Conservation (phyloP, 2,888 invertebrate genomes). For the Drosophila hamatofila region DNA sequence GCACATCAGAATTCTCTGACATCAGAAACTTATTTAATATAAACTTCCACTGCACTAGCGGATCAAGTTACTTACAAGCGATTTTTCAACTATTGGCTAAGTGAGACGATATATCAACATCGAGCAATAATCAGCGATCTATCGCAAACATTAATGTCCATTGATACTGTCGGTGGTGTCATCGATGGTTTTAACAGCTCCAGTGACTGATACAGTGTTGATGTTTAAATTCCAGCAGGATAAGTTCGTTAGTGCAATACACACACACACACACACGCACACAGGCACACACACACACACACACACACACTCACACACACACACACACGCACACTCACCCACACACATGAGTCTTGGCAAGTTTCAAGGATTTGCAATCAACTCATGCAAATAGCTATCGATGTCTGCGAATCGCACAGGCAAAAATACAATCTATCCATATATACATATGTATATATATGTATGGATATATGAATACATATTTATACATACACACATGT, state of each 20-base stretch:
- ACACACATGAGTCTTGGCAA: constrained; percentile 40
- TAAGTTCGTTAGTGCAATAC: constrained; percentile 55
- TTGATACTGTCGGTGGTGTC: too few relatives aligned
- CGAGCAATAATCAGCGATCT: too few relatives aligned
- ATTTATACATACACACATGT: background rate
- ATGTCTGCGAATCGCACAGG: constrained; percentile 35
- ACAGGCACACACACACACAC: constrained; percentile 21
- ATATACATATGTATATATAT: background rate
- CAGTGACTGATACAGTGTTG: constrained; percentile 8
- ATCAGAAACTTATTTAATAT: too few relatives aligned
- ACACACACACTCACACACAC: constrained; percentile 21
- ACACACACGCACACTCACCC: constrained; percentile 3
- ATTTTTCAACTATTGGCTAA: too few relatives aligned
- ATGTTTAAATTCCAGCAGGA: constrained; percentile 56
- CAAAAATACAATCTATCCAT: background rate
- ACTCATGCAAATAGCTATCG: constrained; percentile 74
- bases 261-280: constrained; percentile 19
- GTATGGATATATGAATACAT: background rate
- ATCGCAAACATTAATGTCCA: too few relatives aligned
- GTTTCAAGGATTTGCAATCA: constrained; percentile 73
- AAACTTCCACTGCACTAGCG: too few relatives aligned
- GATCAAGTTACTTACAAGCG: too few relatives aligned
- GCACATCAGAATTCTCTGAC: too few relatives aligned
- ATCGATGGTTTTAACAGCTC: too few relatives aligned
- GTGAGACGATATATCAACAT: too few relatives aligned